A percentile compares a stretch with the other conserved stretches of the same genome.
Conservation (phyloP, 2,888 invertebrate genomes). For the Phasia obesa region DNA sequence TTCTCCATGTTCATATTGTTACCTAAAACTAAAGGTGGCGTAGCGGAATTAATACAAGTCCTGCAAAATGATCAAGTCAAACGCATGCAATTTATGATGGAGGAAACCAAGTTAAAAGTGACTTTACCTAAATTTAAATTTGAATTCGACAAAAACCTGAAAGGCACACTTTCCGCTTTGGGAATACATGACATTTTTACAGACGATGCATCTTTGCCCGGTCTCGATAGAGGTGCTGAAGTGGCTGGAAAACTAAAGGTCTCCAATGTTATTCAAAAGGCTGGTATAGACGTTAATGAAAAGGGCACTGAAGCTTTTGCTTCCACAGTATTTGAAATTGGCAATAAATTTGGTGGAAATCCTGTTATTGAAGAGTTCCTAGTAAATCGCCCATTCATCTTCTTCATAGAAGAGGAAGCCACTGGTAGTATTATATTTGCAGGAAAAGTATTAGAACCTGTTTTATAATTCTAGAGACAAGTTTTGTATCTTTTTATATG, state of each 20-base stretch:
- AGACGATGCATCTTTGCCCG: constrained; percentile 87
- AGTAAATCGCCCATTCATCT: constrained; percentile 89
- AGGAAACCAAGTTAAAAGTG: constrained; percentile 85
- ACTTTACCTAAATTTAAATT: constrained; percentile 89
- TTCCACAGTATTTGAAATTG: constrained; percentile 86
- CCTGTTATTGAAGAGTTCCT: constrained; percentile 84
- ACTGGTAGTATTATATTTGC: constrained; percentile 89
- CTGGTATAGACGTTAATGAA: constrained; percentile 90
- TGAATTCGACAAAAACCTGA: constrained; percentile 86
- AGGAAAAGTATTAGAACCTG: constrained; percentile 88
- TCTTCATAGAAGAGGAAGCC: constrained; percentile 90
- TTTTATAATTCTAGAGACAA: constrained; percentile 63
- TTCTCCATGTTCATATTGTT: constrained; percentile 89
- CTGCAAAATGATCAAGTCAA: constrained; percentile 85
- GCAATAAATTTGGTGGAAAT: constrained; percentile 85
- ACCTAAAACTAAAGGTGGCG: constrained; percentile 86
- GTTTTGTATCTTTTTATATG: neutral
- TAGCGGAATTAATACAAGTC: constrained; percentile 85
- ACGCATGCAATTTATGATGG: constrained; percentile 85
- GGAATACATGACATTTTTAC: constrained; percentile 89
- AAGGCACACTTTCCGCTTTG: constrained; percentile 84
- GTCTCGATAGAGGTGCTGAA: constrained; percentile 86
- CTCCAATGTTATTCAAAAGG: constrained; percentile 88
- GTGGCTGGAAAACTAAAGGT: constrained; percentile 85
- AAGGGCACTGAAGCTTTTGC: constrained; percentile 88